phyloP scores from a whole-genome alignment of 2,113 vertebrate genomes.

The Dicrurus megarhynchus region DNA sequence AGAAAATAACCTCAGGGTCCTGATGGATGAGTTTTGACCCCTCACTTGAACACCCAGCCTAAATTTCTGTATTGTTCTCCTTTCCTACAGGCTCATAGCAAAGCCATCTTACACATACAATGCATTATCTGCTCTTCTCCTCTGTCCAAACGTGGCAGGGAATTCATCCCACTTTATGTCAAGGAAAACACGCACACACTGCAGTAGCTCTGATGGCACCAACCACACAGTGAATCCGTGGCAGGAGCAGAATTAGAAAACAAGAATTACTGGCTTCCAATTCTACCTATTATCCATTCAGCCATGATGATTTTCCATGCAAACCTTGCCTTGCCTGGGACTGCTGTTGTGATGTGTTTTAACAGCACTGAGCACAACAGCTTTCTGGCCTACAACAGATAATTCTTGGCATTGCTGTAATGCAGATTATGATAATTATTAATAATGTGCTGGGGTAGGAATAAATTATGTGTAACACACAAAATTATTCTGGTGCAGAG shows the following conservation, averaged over 20 bases:
- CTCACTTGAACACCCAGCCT: neutral
- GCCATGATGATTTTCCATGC: neutral
- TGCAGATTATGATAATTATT: constrained; percentile 39
- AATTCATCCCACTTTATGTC: neutral
- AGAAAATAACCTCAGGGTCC: neutral
- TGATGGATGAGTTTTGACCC: neutral
- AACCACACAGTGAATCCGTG: neutral
- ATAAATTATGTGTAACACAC: neutral
- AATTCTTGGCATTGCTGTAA: neutral
- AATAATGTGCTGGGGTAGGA: neutral
- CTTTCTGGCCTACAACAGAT: neutral
- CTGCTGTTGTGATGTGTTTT: neutral
- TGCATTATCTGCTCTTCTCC: neutral
- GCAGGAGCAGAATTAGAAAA: neutral
- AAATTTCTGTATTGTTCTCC: neutral
- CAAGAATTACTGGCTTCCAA: neutral
- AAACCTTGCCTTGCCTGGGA: neutral
- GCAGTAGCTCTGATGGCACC: neutral
- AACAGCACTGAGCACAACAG: neutral
- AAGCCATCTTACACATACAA: neutral
- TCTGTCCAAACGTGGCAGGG: neutral
- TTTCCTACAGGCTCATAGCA: neutral
- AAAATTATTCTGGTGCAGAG: neutral
- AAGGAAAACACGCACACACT: neutral
- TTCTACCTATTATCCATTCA: neutral